Evolutionary conservation across 2,888 invertebrate genomes (phyloP).

Genomic region (Doris montereyensis): DNA sequence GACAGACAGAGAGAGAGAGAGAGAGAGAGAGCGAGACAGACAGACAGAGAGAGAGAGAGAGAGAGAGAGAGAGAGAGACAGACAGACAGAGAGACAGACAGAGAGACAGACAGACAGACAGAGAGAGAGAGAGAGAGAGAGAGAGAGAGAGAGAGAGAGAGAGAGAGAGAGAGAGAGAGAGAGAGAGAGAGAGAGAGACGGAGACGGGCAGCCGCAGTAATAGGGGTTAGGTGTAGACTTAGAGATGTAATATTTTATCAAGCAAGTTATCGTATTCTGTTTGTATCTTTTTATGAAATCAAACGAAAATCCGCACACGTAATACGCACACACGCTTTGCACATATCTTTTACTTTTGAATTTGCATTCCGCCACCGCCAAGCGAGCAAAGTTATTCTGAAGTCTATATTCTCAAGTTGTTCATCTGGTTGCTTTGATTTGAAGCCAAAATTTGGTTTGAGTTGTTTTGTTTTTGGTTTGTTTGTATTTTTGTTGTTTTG

Average conservation of each 20-base stretch:
- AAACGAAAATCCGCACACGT: no score
- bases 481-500: no score
- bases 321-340: no score
- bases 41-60: slow-evolving; percentile 33
- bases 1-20: slow-evolving; percentile 18
- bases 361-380: no score
- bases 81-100: slow-evolving; percentile 19
- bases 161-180: neutral
- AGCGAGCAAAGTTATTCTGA: no score
- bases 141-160: neutral
- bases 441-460: no score
- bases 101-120: slow-evolving; percentile 25
- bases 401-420: no score
- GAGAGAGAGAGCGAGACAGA: slow-evolving; percentile 27
- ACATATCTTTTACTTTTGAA: no score
- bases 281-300: no score
- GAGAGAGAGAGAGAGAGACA: slow-evolving; percentile 32
- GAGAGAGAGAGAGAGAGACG: neutral
- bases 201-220: neutral
- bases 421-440: no score
- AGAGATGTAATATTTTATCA: neutral
- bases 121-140: slow-evolving; percentile 25
- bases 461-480: no score
- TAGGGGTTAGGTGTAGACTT: neutral
- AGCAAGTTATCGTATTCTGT: no score